These are phyloP conservation scores for Babylonia areolata DNA, from an alignment of 1,140 invertebrate genomes.

Conservation along the genomic window DNA sequence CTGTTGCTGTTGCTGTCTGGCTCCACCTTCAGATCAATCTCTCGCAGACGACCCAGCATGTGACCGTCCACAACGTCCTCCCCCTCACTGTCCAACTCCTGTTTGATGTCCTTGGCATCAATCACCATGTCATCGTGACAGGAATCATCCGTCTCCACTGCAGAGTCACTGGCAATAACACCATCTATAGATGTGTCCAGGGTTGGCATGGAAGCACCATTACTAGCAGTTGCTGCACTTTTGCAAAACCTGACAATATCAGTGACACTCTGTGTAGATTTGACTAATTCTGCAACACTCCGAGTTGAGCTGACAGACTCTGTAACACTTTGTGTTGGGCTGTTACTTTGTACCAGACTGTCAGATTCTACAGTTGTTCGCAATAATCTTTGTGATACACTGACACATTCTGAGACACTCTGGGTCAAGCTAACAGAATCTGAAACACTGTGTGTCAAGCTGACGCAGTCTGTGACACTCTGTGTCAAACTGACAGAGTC, in stretches of 20 bases:
- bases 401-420: background rate
- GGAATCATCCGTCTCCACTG: slow-evolving; percentile 13
- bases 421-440: background rate
- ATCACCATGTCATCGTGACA: slow-evolving; percentile 12
- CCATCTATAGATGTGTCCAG: background rate
- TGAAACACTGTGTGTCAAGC: background rate
- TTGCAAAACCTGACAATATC: too few relatives aligned
- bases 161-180: background rate
- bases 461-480: slow-evolving; percentile 7
- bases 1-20: slow-evolving; percentile 17
- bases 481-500: background rate
- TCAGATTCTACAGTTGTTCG: background rate
- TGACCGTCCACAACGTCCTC: background rate
- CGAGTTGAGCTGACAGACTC: background rate
- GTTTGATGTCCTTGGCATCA: background rate
- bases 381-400: background rate
- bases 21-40: background rate
- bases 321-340: background rate
- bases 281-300: too few relatives aligned
- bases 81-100: background rate
- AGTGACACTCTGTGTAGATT: too few relatives aligned
- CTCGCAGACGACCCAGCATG: background rate
- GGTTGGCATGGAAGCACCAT: background rate
- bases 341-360: background rate
- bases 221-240: too few relatives aligned